A percentile compares a stretch with the other conserved stretches of the same genome.
Evolutionary conservation across 1,140 invertebrate genomes (phyloP).

Genomic region (Drosophila tropicalis): DNA sequence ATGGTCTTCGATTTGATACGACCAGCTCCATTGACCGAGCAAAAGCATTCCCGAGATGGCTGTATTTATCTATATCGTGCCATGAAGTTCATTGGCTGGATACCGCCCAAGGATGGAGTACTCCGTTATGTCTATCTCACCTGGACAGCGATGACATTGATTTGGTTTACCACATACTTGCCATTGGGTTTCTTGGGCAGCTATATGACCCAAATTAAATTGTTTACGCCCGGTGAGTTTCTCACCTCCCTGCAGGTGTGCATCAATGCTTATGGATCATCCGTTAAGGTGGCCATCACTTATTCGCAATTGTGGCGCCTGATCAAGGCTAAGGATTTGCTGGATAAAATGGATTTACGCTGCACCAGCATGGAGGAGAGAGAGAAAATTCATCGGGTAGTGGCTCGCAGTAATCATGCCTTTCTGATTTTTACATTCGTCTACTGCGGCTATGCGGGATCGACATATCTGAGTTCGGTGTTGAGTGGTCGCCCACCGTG

Average conservation of each 20-base stretch:
- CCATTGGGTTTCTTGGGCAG: conserved; percentile 61
- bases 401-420: conserved; percentile 54
- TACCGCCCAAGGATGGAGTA: conserved; percentile 47
- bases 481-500: conserved; percentile 56
- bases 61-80: conserved; percentile 63
- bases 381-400: conserved; percentile 52
- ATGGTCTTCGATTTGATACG: conserved; percentile 65
- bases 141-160: conserved; percentile 59
- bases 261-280: conserved; percentile 65
- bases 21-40: conserved; percentile 54
- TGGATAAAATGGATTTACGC: conserved; percentile 56
- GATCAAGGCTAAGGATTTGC: conserved; percentile 47
- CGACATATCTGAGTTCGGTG: conserved; percentile 60
- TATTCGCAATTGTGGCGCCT: conserved; percentile 56
- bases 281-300: conserved; percentile 57
- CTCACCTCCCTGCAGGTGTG: conserved; percentile 70
- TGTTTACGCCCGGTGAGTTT: conserved; percentile 59
- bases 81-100: conserved; percentile 68
- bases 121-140: conserved; percentile 56
- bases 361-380: conserved; percentile 56
- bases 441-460: conserved; percentile 60
- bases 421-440: conserved; percentile 67
- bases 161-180: conserved; percentile 53
- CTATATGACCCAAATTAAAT: conserved; percentile 57
- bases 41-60: conserved; percentile 46